Base-by-base conservation (phyloP, 2,888 invertebrate species). In the Oxyteleia sp. region DNA sequence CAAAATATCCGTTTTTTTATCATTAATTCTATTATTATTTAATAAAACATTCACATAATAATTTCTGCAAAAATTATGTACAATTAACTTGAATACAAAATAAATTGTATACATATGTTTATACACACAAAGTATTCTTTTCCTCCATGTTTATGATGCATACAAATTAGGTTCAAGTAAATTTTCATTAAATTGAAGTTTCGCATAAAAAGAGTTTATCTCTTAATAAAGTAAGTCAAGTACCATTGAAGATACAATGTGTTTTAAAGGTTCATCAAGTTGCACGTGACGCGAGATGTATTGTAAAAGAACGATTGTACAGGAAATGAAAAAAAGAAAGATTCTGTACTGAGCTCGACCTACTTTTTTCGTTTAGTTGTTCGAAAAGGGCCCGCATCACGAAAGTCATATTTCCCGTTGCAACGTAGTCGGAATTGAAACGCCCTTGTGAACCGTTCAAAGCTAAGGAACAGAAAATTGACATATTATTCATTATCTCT, bases 371-470 rank as follows among this genome's bases (percentile, higher is more conserved):
- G n/a, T 82, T 75, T 79, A 79, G 75, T 75, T 74, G 68, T 64
- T 76, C 71, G 49, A 68, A 84, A 80, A 79, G 79, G 78, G 75
- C 82, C 82, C 69, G 63, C 72, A 68, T 79, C 71, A 82, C 79
- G 79, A 84, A 84, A 84, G 51, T 84, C 63, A 82, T 82, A 82
- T 82, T 81, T 81, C 57, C 69, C 75, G 75, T 84, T 81, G 72
- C 68, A 68, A 64, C 41, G 78, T 66, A 78, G 53, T 78, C 74
- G 82, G 82, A 75, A 82, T 74, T 68, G 59, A 78, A 84, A 72
- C 57, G 69, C 81, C 78, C 78, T 84, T 63, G 47, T 79, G 68
- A 74, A 76, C 38, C 57, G 81, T 61, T 66, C 53, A 20, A 35
- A 64, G 53, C 20, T 43, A 41, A 79, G 53, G 38, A 74, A 74